Conservation (phyloP, 2,888 invertebrate species). For the Eugnorisma glareosa region DNA sequence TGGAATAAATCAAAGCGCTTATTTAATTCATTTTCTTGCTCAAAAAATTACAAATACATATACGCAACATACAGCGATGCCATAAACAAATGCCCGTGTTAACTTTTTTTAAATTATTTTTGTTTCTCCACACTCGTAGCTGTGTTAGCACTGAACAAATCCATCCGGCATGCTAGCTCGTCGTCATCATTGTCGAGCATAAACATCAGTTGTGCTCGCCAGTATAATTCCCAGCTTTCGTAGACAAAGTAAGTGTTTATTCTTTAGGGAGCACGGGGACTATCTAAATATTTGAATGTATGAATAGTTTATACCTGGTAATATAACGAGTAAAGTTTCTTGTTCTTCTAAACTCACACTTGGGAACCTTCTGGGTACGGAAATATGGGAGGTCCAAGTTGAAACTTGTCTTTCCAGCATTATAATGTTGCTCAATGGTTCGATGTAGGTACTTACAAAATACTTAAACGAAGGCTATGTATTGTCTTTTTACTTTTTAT, state of each 20-base stretch:
- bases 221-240: constrained; percentile 52
- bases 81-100: constrained; percentile 24
- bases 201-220: constrained; percentile 60
- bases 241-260: constrained; percentile 68
- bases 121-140: constrained; percentile 84
- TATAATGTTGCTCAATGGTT: neutral
- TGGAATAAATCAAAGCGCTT: neutral
- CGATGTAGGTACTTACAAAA: neutral
- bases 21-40: neutral
- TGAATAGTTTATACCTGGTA: neutral
- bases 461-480: neutral
- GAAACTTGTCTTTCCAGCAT: neutral
- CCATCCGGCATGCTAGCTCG: constrained; percentile 69
- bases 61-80: constrained; percentile 33
- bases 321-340: neutral
- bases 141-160: constrained; percentile 90
- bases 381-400: neutral
- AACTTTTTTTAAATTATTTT: constrained; percentile 72
- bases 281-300: constrained; percentile 15
- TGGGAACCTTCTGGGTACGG: neutral
- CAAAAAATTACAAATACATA: neutral
- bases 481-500: neutral
- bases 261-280: constrained; percentile 31
- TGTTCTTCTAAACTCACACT: neutral
- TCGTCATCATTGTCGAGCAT: constrained; percentile 67